Evolutionary conservation across 2,888 invertebrate genomes (phyloP).

Genomic region (Alloplasta piceator): DNA sequence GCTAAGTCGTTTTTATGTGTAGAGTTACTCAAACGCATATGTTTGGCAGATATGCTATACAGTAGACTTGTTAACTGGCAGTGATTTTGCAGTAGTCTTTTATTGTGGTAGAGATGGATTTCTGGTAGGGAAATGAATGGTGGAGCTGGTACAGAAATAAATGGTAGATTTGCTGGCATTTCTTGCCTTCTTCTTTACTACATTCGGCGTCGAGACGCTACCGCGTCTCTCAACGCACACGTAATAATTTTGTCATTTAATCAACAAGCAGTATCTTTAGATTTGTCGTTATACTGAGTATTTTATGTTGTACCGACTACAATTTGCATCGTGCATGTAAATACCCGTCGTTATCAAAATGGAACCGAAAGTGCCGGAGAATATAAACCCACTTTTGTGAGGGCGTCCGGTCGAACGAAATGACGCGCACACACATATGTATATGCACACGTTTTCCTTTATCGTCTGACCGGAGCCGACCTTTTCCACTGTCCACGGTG

Average conservation of each 20-base stretch:
- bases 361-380: background rate
- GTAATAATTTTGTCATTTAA: slow-evolving; percentile 25
- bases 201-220: no score
- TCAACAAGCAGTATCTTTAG: slow-evolving; percentile 10
- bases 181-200: no score
- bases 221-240: background rate
- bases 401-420: slow-evolving; percentile 29
- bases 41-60: no score
- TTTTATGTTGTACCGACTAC: slow-evolving; percentile 5
- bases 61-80: no score
- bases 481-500: slow-evolving; percentile 30
- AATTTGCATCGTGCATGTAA: background rate
- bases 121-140: no score
- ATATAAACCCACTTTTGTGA: slow-evolving; percentile 25
- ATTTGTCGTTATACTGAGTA: slow-evolving; percentile 32
- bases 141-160: no score
- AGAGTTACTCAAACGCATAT: no score
- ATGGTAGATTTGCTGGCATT: no score
- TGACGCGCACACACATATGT: background rate
- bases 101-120: no score
- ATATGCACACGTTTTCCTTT: slow-evolving; percentile 2
- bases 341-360: slow-evolving; percentile 1
- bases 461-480: slow-evolving; percentile 54
- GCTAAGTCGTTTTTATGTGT: no score
- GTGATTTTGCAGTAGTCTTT: no score